Evolutionary conservation across 2,888 invertebrate species (phyloP).

Genomic region (Saturnia pavonia): DNA sequence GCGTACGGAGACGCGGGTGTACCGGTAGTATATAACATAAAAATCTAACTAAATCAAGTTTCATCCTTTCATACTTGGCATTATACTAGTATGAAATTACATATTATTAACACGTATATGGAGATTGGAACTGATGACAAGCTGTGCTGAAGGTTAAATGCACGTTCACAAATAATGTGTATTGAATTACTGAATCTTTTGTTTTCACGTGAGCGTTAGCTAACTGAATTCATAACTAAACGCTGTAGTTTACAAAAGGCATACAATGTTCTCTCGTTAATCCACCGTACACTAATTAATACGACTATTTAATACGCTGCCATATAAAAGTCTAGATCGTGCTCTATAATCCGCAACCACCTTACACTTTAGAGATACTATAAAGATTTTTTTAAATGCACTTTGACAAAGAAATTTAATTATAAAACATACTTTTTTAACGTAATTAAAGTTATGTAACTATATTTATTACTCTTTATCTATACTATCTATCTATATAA

Average conservation of each 20-base stretch:
- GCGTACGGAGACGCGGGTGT: no score
- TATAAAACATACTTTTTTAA: no score
- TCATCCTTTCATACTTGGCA: conserved; percentile 8
- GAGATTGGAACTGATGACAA: not conserved
- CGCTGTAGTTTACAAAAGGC: not conserved
- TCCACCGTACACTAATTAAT: not conserved
- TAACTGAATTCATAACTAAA: not conserved
- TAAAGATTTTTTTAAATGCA: no score
- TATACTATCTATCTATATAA: no score
- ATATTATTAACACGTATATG: not conserved
- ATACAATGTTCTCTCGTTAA: not conserved
- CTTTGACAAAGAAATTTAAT: no score
- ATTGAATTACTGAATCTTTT: not conserved
- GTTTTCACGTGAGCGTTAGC: not conserved
- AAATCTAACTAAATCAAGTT: conserved; percentile 14
- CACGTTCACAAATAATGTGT: not conserved
- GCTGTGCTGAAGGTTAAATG: not conserved
- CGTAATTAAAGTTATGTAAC: no score
- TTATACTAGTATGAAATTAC: conserved; percentile 9
- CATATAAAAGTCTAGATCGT: not conserved
- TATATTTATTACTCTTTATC: no score
- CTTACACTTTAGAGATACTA: no score
- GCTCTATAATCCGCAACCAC: not conserved
- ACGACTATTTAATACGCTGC: not conserved
- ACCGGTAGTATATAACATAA: no score